Evolutionary conservation across 2,113 vertebrate species (phyloP).

Genomic region (Gavialis gangeticus): DNA sequence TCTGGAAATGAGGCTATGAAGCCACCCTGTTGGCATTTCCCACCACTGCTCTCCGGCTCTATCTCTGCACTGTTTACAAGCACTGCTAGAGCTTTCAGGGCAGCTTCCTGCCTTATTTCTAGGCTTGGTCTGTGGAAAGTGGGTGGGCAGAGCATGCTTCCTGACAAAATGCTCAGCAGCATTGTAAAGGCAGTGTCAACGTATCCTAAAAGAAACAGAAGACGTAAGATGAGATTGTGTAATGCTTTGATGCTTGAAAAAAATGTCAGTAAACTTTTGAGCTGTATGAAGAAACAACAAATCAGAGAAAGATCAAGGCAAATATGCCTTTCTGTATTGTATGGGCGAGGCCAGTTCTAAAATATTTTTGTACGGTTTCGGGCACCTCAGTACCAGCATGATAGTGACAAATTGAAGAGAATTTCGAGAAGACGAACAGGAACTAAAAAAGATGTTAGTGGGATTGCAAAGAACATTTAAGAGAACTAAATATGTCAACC

Average conservation of each 20-base stretch:
- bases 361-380: neutral
- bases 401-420: neutral
- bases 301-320: neutral
- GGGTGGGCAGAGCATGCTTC: conserved; percentile 26
- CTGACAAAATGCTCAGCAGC: neutral
- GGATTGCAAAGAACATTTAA: neutral
- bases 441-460: neutral
- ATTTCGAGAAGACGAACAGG: neutral
- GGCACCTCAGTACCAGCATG: neutral
- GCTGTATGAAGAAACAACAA: neutral
- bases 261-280: neutral
- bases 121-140: no score
- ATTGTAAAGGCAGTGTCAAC: neutral
- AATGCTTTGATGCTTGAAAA: neutral
- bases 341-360: neutral
- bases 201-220: no score
- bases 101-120: no score
- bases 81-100: no score
- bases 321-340: neutral
- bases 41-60: no score
- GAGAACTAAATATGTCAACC: neutral
- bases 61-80: no score
- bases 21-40: no score
- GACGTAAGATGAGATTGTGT: neutral
- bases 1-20: no score